phyloP scores from a whole-genome alignment of 2,113 vertebrate genomes.

The Rhea pennata region DNA sequence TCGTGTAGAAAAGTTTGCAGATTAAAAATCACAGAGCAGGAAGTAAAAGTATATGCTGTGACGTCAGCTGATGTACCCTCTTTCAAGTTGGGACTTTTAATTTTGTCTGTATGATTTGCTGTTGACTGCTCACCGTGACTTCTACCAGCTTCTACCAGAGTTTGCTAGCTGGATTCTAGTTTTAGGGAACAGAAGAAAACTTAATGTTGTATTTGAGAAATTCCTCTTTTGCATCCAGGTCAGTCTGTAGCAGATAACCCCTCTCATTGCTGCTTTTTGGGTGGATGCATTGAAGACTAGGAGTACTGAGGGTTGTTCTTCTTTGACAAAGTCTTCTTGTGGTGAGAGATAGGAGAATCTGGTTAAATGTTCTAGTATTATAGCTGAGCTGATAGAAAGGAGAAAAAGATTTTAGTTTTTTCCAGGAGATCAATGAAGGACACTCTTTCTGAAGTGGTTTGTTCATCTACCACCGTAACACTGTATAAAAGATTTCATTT shows the following conservation, averaged over 20 bases:
- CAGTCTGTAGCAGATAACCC: not conserved
- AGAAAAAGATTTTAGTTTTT: not conserved
- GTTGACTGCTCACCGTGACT: not conserved
- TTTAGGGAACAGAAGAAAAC: no score
- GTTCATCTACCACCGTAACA: rapidly evolving
- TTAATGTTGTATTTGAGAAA: not conserved
- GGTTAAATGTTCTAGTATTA: not conserved
- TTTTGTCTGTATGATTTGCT: no score
- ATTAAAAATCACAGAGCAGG: not conserved
- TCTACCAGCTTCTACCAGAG: not conserved
- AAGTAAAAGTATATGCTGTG: no score
- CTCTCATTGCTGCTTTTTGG: not conserved
- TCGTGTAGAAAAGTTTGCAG: not conserved
- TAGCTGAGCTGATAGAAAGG: not conserved
- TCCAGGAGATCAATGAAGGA: not conserved
- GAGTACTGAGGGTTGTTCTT: not conserved
- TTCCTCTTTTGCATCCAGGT: not conserved
- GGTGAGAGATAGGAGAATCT: not conserved
- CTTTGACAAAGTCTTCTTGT: not conserved
- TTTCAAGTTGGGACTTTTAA: not conserved
- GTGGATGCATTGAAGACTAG: not conserved
- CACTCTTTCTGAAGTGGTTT: not conserved
- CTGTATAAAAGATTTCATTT: not conserved
- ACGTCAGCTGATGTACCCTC: no score
- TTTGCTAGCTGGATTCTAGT: not conserved